Evolutionary conservation across 2,797 vertebrate genomes (phyloP).

Genomic region (Denticeps clupeoides): DNA sequence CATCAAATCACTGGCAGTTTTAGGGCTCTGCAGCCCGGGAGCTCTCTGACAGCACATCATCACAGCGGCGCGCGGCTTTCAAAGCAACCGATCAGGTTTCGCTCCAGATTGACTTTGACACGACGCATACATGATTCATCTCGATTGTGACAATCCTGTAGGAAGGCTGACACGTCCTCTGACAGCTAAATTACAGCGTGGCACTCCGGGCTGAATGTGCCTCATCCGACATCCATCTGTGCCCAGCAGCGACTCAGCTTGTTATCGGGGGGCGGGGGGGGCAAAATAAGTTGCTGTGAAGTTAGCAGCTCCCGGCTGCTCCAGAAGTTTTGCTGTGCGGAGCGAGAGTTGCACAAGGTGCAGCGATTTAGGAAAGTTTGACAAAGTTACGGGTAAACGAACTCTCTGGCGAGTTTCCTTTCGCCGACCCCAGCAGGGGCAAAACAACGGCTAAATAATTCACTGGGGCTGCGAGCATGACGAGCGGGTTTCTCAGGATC

Average conservation of each 20-base stretch:
- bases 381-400: too few relatives aligned
- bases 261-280: slow-evolving; percentile 14
- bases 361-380: too few relatives aligned
- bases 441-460: slow-evolving; percentile 30
- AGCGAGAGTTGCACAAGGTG: too few relatives aligned
- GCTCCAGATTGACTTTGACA: slow-evolving; percentile 26
- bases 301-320: slow-evolving; percentile 11
- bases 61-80: slow-evolving; percentile 19
- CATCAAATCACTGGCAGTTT: neutral
- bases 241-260: slow-evolving; percentile 6
- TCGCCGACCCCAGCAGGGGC: too few relatives aligned
- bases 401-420: too few relatives aligned
- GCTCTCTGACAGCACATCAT: slow-evolving; percentile 19
- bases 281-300: slow-evolving; percentile 13
- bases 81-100: slow-evolving; percentile 22
- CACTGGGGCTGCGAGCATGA: too few relatives aligned
- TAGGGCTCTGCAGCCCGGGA: neutral
- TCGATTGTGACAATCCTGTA: slow-evolving; percentile 28
- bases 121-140: slow-evolving; percentile 26
- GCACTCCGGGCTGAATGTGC: slow-evolving; percentile 24
- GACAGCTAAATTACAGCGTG: slow-evolving; percentile 37
- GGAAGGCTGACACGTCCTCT: slow-evolving; percentile 30
- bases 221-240: slow-evolving; percentile 16
- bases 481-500: slow-evolving; percentile 2
- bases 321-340: neutral